Evolutionary conservation across 2,113 vertebrate species (phyloP).

Genomic region (Sinosuthora webbiana): DNA sequence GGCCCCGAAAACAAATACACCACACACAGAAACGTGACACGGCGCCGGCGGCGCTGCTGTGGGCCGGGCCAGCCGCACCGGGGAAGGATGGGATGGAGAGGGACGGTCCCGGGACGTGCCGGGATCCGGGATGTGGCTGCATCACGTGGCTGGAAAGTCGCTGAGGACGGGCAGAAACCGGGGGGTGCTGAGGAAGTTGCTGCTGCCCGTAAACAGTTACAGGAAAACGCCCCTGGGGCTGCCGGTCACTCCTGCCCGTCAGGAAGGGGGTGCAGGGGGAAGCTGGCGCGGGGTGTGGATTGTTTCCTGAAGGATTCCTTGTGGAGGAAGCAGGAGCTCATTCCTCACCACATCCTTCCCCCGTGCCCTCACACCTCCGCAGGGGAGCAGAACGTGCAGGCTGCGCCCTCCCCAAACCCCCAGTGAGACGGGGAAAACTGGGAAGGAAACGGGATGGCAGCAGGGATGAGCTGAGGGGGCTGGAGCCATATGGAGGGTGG

Average conservation of each 20-base stretch:
- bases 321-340: neutral
- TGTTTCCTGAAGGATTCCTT: neutral
- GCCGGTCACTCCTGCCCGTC: accelerated
- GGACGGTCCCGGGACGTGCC: neutral
- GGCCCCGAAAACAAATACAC: constrained; percentile 12
- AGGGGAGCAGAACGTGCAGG: accelerated
- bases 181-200: neutral
- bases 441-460: neutral
- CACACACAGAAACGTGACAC: neutral
- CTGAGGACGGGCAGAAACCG: accelerated
- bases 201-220: neutral
- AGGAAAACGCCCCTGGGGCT: neutral
- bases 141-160: accelerated
- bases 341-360: neutral
- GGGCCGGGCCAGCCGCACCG: neutral
- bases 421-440: accelerated
- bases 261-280: neutral
- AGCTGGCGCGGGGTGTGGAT: neutral
- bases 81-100: accelerated
- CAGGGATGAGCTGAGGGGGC: neutral
- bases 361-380: accelerated
- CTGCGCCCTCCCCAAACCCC: neutral
- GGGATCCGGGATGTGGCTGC: accelerated
- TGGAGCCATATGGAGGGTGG: accelerated
- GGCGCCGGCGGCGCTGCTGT: accelerated